Conservation (phyloP, 2,797 vertebrate genomes). For the Ciconia nigra region DNA sequence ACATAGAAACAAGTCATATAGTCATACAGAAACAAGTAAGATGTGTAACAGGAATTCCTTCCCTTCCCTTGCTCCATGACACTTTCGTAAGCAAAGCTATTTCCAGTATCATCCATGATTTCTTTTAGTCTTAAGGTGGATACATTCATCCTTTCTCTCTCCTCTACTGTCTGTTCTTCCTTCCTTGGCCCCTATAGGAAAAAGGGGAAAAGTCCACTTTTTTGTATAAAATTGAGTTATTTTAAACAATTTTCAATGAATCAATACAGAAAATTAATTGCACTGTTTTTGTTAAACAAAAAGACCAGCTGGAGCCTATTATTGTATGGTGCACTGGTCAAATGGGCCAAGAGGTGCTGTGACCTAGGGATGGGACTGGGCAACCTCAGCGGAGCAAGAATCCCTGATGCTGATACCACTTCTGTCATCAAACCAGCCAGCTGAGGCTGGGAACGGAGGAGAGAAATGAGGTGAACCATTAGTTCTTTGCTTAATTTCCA, state of each 20-base stretch:
- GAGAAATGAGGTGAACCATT: neutral
- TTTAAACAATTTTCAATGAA: neutral
- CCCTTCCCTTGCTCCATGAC: neutral
- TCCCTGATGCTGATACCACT: neutral
- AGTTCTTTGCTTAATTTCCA: neutral
- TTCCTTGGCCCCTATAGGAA: neutral
- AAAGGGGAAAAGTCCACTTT: neutral
- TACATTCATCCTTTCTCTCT: neutral
- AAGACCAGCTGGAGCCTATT: neutral
- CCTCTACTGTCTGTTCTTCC: neutral
- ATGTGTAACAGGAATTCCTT: neutral
- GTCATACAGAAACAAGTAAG: neutral
- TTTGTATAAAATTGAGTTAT: neutral
- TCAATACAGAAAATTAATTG: neutral
- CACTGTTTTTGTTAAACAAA: neutral
- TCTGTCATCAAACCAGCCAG: neutral
- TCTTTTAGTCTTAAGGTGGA: neutral
- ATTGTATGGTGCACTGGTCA: neutral
- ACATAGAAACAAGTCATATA: neutral
- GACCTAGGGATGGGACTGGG: neutral
- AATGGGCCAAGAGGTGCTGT: neutral
- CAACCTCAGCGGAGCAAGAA: fast-evolving
- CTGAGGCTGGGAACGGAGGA: neutral
- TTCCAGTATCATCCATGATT: neutral
- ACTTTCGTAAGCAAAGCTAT: neutral